These are phyloP conservation scores for Gobio occitaniae DNA, from an alignment of 2,797 vertebrate species.

Conservation along the genomic window DNA sequence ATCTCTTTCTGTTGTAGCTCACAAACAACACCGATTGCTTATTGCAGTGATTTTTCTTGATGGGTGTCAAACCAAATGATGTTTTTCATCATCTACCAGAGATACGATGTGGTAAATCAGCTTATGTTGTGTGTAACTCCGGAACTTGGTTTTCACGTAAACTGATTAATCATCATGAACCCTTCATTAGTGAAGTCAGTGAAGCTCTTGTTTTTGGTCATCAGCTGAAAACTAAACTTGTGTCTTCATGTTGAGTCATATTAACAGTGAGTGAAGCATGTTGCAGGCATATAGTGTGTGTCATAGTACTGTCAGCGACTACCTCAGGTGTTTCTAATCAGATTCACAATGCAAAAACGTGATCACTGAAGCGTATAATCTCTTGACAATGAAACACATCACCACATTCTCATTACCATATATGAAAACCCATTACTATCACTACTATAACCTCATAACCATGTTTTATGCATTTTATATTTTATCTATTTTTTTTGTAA, in stretches of 20 bases:
- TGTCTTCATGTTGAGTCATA: background rate
- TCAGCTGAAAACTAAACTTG: background rate
- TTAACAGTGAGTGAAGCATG: background rate
- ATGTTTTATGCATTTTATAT: background rate
- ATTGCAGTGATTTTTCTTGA: background rate
- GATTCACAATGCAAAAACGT: background rate
- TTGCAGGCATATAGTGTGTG: background rate
- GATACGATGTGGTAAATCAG: slow-evolving; percentile 1
- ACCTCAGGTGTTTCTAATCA: background rate
- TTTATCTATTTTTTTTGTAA: background rate
- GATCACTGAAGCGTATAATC: background rate
- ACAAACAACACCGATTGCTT: background rate
- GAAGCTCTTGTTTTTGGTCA: background rate
- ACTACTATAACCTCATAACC: background rate
- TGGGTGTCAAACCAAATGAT: slow-evolving; percentile 1
- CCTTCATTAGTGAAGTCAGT: background rate
- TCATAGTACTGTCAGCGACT: background rate
- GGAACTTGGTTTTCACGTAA: background rate
- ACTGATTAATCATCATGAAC: background rate
- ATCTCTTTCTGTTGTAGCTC: slow-evolving; percentile 4
- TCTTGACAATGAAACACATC: background rate
- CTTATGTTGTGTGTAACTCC: background rate
- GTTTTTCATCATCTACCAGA: slow-evolving; percentile 2
- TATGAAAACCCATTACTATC: background rate
- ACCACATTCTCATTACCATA: background rate